phyloP scores from a whole-genome alignment of 2,888 invertebrate species.

The Eremobia ochroleuca region DNA sequence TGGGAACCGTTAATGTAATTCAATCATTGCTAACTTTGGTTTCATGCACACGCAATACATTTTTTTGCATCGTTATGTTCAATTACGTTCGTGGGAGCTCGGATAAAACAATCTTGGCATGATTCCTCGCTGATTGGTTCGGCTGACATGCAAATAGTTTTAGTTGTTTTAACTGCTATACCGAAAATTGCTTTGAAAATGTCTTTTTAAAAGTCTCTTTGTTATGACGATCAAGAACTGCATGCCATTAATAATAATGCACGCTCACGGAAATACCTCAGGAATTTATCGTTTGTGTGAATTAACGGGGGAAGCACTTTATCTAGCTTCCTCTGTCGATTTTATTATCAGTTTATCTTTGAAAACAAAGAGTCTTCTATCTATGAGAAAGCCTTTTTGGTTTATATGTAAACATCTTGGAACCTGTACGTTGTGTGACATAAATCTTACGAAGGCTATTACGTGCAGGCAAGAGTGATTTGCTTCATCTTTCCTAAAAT shows the following conservation, averaged over 20 bases:
- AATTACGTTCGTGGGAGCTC: constrained; percentile 60
- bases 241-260: constrained; percentile 38
- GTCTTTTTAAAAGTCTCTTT: background rate
- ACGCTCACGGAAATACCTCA: constrained; percentile 21
- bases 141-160: constrained; percentile 39
- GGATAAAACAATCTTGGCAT: constrained; percentile 60
- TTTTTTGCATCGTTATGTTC: constrained; percentile 60
- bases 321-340: constrained; percentile 26
- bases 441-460: constrained; percentile 17
- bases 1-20: constrained; percentile 53
- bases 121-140: constrained; percentile 52
- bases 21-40: constrained; percentile 52
- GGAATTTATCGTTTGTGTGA: constrained; percentile 45
- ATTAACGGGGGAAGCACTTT: constrained; percentile 28
- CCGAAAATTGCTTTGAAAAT: background rate
- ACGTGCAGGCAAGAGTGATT: constrained; percentile 30
- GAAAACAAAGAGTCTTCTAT: constrained; percentile 26
- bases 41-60: constrained; percentile 59
- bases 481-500: constrained; percentile 12
- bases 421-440: constrained; percentile 18
- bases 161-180: constrained; percentile 7
- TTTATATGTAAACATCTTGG: constrained; percentile 10
- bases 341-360: constrained; percentile 45
- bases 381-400: constrained; percentile 22
- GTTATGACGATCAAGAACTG: constrained; percentile 5